Evolutionary conservation across 1,140 invertebrate genomes (phyloP), one percentile per base, ranked within the genome.

Genomic region (Apis dorsata): DNA sequence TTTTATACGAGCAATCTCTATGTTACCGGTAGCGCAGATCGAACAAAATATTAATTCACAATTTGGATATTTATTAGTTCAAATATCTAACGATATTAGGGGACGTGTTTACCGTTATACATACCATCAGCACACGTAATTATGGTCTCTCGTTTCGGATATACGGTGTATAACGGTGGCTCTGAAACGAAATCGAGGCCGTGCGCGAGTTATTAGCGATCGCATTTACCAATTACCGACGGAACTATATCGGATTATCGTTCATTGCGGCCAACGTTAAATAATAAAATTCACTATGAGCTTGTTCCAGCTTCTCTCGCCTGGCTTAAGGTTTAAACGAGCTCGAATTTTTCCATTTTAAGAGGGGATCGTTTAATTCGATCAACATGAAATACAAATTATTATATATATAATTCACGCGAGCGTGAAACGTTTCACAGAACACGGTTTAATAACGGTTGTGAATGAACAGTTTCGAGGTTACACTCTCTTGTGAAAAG

Each of bases 141-240:
- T 69, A 63, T 44, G 34, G 9, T 44, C 21, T 11, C 34, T 44
- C 11, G 21, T 2, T 15, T 8, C 10, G 34, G 21, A 3, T 70
- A 21, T 15, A 49, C 44, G n/a, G 8, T 11, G 13, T 1, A 51
- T n/a, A 70, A 34, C 34, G 44, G 49, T 69, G 21, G 9, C 21
- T 15, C 12, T 51, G 24, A n/a, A 71, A 71, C 69, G 49, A 53
- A 71, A 71, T 53, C 69, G 44, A 71, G n/a, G 49, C 69, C 21
- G 68, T 15, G 49, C 21, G 49, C 21, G 69, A 51, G 49, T 71
- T 71, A 71, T 53, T 71, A 53, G 44, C n/a, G 69, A 71, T 71
- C 21, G 49, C 49, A 71, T 71, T 71, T 71, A 71, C 13, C 69
- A 71, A 71, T 71, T 71, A 71, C 49, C 69, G 11, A 49, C 21